A percentile compares a stretch with the other conserved stretches of the same genome.
Evolutionary conservation across 2,113 vertebrate species (phyloP).

Genomic region (Amia ocellicauda): DNA sequence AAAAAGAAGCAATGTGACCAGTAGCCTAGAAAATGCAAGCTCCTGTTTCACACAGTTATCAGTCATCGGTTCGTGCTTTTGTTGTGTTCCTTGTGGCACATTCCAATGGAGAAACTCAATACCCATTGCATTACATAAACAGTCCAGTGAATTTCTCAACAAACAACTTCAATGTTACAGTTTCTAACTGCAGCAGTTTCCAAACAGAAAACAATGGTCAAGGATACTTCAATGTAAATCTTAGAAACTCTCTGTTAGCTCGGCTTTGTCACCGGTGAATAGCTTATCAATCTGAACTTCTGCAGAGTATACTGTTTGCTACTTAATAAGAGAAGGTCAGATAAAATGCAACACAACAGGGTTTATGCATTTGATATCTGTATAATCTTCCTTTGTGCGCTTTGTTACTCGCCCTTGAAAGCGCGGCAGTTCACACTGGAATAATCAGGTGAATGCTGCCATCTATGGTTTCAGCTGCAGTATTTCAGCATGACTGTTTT

Average conservation of each 20-base stretch:
- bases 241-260: too few species aligned
- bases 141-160: conserved; percentile 45
- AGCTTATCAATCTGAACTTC: too few species aligned
- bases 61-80: conserved; percentile 65
- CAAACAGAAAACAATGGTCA: conserved; percentile 17
- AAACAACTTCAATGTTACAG: conserved; percentile 36
- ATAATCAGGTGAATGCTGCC: conserved; percentile 63
- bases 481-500: too few species aligned
- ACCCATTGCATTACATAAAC: conserved; percentile 37
- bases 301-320: too few species aligned
- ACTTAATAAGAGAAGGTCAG: too few species aligned
- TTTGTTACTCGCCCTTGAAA: conserved; percentile 17
- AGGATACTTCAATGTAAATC: conserved; percentile 4
- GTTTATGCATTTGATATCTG: too few species aligned
- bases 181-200: background rate
- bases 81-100: conserved; percentile 50
- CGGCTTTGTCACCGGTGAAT: too few species aligned
- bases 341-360: too few species aligned
- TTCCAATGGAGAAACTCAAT: conserved; percentile 47
- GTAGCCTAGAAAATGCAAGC: conserved; percentile 50
- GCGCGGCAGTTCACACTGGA: conserved; percentile 20
- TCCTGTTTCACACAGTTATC: conserved; percentile 64
- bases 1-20: conserved; percentile 40
- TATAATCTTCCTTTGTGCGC: too few species aligned
- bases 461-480: conserved; percentile 59